Evolutionary conservation across 2,888 invertebrate species (phyloP), one percentile per base, ranked within the genome.

Genomic region (Heliconius ethilla): DNA sequence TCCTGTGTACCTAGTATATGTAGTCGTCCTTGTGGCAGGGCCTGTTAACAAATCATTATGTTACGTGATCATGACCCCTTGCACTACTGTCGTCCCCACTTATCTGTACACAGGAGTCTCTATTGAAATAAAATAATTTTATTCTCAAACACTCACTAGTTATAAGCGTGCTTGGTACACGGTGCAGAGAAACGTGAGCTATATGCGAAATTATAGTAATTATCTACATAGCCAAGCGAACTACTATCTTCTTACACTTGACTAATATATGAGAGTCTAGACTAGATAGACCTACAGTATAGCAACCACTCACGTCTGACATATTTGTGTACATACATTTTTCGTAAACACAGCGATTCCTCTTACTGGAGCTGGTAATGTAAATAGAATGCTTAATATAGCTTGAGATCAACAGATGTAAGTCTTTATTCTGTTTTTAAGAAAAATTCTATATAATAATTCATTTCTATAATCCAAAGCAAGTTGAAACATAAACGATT

Each of bases 51-150:
- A 51, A 70, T 70, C 29, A 70, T 55, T 55, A 70, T 22, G 51
- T 70, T 70, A 70, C 55, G 55, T 70, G 70, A 70, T 70, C 55
- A 33, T 70, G 55, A 70, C 70, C 70, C 55, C 70, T 70, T 70
- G 70, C 55, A 55, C 55, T n/a, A 55, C 11, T 33, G 33, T 70
- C 29, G 51, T 70, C 29, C 29, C 70, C 70, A n/a, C n/a, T 29
- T n/a, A 25, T 29, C 18, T 51, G 27, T 6, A 55, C 55, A n/a
- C 29, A 51, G 51, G 51, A 51, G 22, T 37, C 15, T 51, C 11
- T 51, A 13, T 22, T 55, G 11, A n/a, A 70, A 22, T 51, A 70
- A 29, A 29, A 55, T 70, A 55, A 10, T 55, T 55, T 45, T 70
- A 67, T 67, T 40, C 37, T 40, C 29, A 37, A 25, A 6, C 11